A percentile compares a stretch with the other conserved stretches of the same genome.
Evolutionary conservation across 2,113 vertebrate species (phyloP).

Genomic region (Myodes glareolus): DNA sequence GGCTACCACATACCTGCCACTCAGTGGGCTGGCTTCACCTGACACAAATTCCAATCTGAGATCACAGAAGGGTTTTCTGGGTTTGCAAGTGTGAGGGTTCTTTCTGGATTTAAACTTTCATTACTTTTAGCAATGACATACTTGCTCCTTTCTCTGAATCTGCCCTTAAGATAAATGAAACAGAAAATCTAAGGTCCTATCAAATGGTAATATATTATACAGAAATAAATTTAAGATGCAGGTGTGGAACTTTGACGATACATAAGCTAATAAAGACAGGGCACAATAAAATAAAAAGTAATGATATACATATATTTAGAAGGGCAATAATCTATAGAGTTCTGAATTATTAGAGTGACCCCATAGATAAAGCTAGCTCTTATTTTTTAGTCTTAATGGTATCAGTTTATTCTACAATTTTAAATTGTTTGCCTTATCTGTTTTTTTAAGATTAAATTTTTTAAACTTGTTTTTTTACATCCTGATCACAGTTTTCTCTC

Average conservation of each 20-base stretch:
- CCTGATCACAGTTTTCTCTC: neutral
- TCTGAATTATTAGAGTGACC: neutral
- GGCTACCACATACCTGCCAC: fast-evolving
- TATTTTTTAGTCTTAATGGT: neutral
- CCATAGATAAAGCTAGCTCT: neutral
- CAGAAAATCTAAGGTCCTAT: neutral
- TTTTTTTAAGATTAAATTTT: neutral
- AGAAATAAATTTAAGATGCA: neutral
- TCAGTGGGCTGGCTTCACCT: neutral
- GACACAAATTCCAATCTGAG: neutral
- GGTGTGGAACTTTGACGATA: neutral
- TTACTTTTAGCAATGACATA: conserved; percentile 3
- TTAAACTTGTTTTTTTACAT: neutral
- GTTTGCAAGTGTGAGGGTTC: neutral
- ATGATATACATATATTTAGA: neutral
- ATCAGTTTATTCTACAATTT: neutral
- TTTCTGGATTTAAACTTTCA: conserved; percentile 13
- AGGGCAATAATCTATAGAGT: neutral
- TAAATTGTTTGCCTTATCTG: neutral
- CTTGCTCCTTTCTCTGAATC: neutral
- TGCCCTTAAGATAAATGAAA: neutral
- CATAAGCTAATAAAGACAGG: conserved; percentile 1
- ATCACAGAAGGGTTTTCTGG: neutral
- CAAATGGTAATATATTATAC: neutral
- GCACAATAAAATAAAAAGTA: neutral